Percentiles rank a stretch among this genome's conserved stretches.
Conservation (phyloP, 2,888 invertebrate genomes). For the Cephus spinipes region DNA sequence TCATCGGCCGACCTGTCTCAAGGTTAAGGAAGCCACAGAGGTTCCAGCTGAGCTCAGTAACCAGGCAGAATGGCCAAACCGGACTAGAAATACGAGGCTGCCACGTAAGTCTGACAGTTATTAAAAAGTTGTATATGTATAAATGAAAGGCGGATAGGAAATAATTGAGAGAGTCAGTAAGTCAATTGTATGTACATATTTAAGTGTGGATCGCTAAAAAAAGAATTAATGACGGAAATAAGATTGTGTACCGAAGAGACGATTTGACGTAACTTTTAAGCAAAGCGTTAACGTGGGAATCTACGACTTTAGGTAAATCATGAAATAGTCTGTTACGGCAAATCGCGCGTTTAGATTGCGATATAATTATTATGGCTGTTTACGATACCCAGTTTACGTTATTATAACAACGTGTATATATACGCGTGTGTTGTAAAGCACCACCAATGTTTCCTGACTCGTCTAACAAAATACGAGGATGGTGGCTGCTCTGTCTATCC, state of each 20-base stretch:
- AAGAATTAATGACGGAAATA: neutral
- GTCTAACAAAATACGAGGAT: neutral
- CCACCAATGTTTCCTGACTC: neutral
- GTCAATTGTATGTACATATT: neutral
- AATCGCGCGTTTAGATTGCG: neutral
- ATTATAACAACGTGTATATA: too few species aligned
- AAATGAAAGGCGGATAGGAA: neutral
- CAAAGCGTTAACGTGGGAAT: neutral
- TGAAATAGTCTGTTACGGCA: neutral
- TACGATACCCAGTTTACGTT: neutral
- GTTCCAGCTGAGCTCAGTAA: neutral
- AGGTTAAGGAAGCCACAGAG: neutral
- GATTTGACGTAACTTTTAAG: neutral
- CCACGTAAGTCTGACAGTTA: neutral
- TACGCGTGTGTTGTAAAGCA: too few species aligned
- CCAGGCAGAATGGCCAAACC: neutral
- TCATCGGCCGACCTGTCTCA: neutral
- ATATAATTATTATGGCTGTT: neutral
- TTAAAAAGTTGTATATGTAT: neutral
- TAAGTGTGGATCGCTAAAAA: neutral
- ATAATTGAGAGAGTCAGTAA: neutral
- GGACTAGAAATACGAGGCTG: neutral
- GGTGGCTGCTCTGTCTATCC: neutral
- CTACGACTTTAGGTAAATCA: neutral
- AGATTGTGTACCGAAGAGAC: neutral